Base-by-base conservation (phyloP, 2,888 invertebrate genomes). In the Beris chalybata region DNA sequence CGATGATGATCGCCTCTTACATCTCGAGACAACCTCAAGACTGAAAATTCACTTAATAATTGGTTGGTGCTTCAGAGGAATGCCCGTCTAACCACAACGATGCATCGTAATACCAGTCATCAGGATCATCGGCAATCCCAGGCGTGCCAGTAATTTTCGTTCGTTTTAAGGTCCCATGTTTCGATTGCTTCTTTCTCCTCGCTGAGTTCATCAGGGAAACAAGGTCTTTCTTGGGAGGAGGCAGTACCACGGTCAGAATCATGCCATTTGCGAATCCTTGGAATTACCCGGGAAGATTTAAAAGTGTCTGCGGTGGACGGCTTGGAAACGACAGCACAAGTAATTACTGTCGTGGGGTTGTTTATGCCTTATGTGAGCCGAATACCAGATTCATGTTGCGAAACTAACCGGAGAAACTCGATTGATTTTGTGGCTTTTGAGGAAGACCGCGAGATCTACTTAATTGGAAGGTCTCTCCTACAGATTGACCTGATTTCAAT, bases 21-120 rank as follows among this genome's bases (percentile, higher is more conserved):
- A 43, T 29, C 32, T 30, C n/a, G 31, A 43, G 58, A 59, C 31
- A 55, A 43, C 65, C 64, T 56, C 43, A 48, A 64, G 54, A 47
- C 43, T 56, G 47, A 48, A 54, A 69, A 69, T 69, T 69, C 69
- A 64, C 64, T 64, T 69, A 69, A 69, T 69, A 59, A 69, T 66
- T 53, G 66, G 69, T 69, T 69, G 50, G 32, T 59, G 54, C 61
- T 58, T 47, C 53, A n/a, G 5, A 3, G 54, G 58, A 66, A 66
- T 31, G 66, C 59, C 59, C 53, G 22, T 38, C 13, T 54, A 66
- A 66, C 66, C 66, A 54, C 66, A 55, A 58, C 45, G 52, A 30
- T 15, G 12, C 29, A 9, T 3, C 22, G 13, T 53, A 53, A 53
- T 53, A 15, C 6, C 30, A 12, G 50, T 13, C 44, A 4, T 30